These are phyloP conservation scores for Kryphioiulus occultus DNA, from an alignment of 2,888 invertebrate genomes.

Conservation along the genomic window DNA sequence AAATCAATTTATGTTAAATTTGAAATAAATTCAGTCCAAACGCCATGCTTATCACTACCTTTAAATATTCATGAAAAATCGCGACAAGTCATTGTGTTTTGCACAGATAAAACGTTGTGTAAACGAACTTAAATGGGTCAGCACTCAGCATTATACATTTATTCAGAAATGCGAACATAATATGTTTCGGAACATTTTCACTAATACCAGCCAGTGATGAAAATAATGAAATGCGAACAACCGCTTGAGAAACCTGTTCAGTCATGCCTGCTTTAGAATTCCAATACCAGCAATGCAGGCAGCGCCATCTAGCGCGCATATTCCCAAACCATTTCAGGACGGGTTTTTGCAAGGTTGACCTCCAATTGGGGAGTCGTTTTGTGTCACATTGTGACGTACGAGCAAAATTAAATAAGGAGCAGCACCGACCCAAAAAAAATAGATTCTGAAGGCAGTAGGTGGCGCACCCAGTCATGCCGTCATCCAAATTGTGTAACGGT, in stretches of 20 bases:
- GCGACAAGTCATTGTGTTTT: neutral
- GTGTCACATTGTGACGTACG: neutral
- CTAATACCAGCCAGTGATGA: neutral
- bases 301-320: neutral
- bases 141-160: too few relatives aligned
- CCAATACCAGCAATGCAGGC: neutral
- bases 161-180: too few relatives aligned
- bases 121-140: neutral
- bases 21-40: neutral
- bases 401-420: neutral
- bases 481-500: neutral
- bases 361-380: neutral
- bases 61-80: neutral
- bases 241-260: neutral
- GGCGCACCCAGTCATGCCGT: neutral
- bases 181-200: neutral
- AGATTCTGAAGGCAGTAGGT: neutral
- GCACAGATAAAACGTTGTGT: neutral
- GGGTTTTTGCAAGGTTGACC: neutral
- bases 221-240: neutral
- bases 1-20: neutral
- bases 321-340: neutral
- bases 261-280: neutral
- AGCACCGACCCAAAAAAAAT: neutral
- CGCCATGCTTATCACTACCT: neutral